Evolutionary conservation across 2,113 vertebrate species (phyloP).

Genomic region (Psephotus haematonotus): DNA sequence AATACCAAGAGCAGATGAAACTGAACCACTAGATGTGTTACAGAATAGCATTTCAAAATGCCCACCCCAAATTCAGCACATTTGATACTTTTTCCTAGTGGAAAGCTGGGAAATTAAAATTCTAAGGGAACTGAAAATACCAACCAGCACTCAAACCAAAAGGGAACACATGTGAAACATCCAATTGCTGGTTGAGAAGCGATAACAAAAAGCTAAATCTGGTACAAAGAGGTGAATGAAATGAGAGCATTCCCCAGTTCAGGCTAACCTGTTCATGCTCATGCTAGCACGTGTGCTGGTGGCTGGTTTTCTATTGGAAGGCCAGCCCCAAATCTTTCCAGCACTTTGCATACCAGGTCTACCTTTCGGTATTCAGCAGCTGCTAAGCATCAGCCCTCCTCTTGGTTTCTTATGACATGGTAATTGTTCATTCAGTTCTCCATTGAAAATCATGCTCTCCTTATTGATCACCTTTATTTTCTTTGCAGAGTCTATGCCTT

Average conservation of each 20-base stretch:
- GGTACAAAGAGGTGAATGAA: neutral
- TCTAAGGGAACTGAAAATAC: neutral
- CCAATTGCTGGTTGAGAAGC: neutral
- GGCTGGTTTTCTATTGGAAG: neutral
- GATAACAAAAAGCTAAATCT: neutral
- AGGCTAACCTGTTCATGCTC: neutral
- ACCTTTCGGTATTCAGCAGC: accelerated
- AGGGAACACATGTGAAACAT: neutral
- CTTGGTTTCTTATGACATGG: neutral
- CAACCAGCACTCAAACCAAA: accelerated
- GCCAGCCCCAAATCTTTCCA: neutral
- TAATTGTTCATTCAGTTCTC: neutral
- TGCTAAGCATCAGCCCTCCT: neutral
- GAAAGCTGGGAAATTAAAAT: neutral
- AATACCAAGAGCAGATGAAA: neutral
- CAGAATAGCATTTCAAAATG: neutral
- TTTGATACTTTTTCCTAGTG: neutral
- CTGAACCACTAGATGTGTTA: neutral
- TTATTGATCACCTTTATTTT: neutral
- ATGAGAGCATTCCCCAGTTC: neutral
- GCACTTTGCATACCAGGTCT: accelerated
- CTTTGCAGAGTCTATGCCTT: neutral
- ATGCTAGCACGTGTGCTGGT: accelerated
- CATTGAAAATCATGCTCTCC: neutral
- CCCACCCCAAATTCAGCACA: neutral